phyloP scores from a whole-genome alignment of 2,797 vertebrate species.

The Sphenopsis melanotis region DNA sequence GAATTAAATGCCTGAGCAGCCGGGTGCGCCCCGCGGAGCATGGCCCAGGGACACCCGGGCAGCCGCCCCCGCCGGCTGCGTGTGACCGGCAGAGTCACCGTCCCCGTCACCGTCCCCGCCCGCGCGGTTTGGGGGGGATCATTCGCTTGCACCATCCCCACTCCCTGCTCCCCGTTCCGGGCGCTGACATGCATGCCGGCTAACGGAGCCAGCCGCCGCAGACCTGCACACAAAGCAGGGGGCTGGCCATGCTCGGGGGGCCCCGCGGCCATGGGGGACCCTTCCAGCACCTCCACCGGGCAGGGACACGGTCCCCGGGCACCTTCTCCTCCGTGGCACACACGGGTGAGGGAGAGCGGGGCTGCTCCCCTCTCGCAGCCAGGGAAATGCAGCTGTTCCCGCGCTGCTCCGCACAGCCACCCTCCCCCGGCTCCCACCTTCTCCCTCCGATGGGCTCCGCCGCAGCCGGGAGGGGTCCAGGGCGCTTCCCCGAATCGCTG shows the following conservation, averaged over 20 bases:
- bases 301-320: background rate
- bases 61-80: background rate
- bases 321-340: background rate
- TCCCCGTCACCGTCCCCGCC: background rate
- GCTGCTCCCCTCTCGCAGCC: background rate
- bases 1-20: background rate
- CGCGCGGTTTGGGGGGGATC: fast-evolving
- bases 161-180: background rate
- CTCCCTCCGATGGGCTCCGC: background rate
- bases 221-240: background rate
- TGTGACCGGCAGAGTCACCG: background rate
- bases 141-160: background rate
- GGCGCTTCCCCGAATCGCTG: background rate
- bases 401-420: background rate
- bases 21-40: background rate
- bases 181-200: background rate
- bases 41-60: background rate
- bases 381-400: background rate
- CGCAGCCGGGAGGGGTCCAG: background rate
- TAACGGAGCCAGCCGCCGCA: background rate
- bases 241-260: background rate
- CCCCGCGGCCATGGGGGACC: fast-evolving
- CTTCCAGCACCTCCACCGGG: background rate
- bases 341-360: background rate
- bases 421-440: background rate